These are phyloP conservation scores for Hypsibius dujardini DNA, from an alignment of 1,140 invertebrate species.

Conservation along the genomic window DNA sequence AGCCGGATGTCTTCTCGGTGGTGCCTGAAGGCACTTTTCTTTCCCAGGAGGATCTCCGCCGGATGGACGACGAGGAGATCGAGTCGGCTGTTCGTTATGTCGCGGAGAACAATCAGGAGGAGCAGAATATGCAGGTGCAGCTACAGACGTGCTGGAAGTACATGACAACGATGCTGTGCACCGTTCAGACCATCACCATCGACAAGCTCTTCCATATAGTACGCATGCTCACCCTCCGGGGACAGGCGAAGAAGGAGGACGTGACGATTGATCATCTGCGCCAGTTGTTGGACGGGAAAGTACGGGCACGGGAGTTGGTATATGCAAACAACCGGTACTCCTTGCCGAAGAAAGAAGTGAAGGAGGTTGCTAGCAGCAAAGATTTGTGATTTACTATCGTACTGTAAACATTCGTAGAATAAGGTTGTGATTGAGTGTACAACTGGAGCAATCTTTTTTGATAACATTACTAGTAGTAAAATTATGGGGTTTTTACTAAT, in stretches of 20 bases:
- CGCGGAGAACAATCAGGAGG: neutral
- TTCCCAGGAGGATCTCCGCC: neutral
- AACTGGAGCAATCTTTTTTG: no score
- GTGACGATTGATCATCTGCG: slow-evolving; percentile 12
- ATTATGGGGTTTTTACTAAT: no score
- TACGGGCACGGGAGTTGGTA: neutral
- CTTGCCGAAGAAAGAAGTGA: slow-evolving; percentile 20
- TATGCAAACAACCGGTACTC: neutral
- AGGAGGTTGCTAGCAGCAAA: no score
- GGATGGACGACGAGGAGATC: slow-evolving; percentile 15
- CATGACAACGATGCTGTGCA: neutral
- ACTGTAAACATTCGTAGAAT: no score
- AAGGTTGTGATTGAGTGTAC: no score
- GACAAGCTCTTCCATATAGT: neutral
- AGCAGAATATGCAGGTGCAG: slow-evolving; percentile 3
- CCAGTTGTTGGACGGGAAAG: neutral
- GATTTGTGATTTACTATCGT: no score
- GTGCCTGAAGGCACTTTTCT: neutral
- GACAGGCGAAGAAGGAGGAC: neutral
- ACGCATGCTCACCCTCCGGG: slow-evolving; percentile 3
- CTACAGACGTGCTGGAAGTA: slow-evolving; percentile 13
- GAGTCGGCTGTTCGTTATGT: slow-evolving; percentile 15
- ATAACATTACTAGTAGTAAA: no score
- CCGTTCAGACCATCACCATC: neutral
- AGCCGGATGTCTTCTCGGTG: slow-evolving; percentile 1